Conservation (phyloP, 2,113 vertebrate genomes). For the Scolopax mira region DNA sequence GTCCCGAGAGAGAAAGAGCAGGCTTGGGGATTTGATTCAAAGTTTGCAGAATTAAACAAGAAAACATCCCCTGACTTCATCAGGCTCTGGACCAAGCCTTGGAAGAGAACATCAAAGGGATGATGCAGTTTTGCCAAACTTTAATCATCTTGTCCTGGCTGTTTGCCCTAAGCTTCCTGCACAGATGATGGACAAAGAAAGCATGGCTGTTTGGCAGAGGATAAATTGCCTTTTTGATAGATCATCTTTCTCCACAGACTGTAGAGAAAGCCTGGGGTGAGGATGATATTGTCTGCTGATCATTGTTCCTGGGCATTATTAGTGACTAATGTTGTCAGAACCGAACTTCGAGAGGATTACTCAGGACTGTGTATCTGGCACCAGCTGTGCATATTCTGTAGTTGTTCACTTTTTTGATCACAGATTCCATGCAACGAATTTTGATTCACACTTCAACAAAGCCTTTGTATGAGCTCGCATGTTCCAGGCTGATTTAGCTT, state of each 20-base stretch:
- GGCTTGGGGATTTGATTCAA: neutral
- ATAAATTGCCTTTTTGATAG: neutral
- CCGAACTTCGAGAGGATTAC: neutral
- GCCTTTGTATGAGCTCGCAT: neutral
- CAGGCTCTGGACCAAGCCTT: neutral
- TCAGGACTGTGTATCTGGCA: neutral
- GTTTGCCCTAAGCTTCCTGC: neutral
- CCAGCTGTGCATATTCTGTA: neutral
- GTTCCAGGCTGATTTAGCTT: neutral
- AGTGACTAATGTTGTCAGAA: neutral
- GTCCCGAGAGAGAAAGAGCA: neutral
- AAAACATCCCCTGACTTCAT: neutral
- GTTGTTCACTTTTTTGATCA: neutral
- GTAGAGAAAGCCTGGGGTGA: neutral
- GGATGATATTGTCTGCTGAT: neutral
- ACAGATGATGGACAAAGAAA: neutral
- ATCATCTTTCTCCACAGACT: neutral
- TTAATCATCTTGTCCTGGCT: neutral
- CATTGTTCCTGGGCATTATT: neutral
- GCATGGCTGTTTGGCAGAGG: neutral
- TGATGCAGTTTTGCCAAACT: neutral
- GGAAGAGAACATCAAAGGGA: neutral
- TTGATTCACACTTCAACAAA: neutral
- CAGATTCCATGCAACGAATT: rapidly evolving
- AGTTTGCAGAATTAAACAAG: neutral